Evolutionary conservation across 1,140 invertebrate genomes (phyloP).

Genomic region (Chironomus tepperi): DNA sequence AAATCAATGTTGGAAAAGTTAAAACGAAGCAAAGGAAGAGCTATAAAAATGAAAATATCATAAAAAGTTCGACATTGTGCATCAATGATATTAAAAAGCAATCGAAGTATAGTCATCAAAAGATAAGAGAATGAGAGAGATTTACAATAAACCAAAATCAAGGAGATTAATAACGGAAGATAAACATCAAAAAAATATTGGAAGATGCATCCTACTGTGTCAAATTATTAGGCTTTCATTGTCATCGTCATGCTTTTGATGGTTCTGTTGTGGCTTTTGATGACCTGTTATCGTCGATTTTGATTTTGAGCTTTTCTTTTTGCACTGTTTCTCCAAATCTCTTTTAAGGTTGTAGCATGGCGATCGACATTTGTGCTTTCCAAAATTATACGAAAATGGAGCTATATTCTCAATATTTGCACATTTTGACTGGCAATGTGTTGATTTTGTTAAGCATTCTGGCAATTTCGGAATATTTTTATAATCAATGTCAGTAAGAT

Average conservation of each 20-base stretch:
- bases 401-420: neutral
- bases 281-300: neutral
- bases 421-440: neutral
- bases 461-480: neutral
- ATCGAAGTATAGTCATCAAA: too few species aligned
- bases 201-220: neutral
- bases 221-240: constrained; percentile 3
- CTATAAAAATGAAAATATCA: neutral
- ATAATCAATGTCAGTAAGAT: neutral
- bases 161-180: neutral
- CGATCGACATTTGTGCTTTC: neutral
- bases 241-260: neutral
- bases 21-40: neutral
- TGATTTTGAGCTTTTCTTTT: neutral
- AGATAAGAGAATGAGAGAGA: too few species aligned
- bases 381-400: neutral
- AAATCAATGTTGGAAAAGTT: too few species aligned
- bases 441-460: neutral
- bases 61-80: too few species aligned
- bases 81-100: too few species aligned
- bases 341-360: neutral
- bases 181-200: neutral
- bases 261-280: neutral
- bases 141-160: neutral
- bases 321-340: neutral